Evolutionary conservation across 1,140 invertebrate species (phyloP).

Genomic region (Latrodectus geometricus): DNA sequence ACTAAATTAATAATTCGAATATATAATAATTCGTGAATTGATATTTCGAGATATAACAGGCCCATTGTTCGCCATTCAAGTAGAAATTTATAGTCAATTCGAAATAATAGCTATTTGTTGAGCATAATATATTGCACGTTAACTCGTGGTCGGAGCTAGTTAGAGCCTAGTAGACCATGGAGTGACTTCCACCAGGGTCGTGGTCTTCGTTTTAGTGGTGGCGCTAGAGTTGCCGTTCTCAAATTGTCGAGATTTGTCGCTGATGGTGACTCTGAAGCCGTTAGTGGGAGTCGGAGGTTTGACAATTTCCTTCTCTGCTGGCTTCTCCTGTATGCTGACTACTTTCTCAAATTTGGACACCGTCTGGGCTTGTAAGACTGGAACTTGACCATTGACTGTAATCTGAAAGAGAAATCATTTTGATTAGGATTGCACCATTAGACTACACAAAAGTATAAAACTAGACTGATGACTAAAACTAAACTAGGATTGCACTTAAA

Average conservation of each 20-base stretch:
- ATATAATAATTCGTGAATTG: too few relatives aligned
- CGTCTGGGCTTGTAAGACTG: slow-evolving; percentile 24
- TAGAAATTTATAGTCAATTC: too few relatives aligned
- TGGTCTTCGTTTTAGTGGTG: slow-evolving; percentile 7
- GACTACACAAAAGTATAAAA: too few relatives aligned
- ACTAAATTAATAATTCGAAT: too few relatives aligned
- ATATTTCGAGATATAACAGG: too few relatives aligned
- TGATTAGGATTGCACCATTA: too few relatives aligned
- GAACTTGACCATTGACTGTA: slow-evolving; percentile 45
- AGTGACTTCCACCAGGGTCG: slow-evolving; percentile 40
- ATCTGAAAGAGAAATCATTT: background rate
- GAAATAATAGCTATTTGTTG: background rate
- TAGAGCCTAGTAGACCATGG: slow-evolving; percentile 55
- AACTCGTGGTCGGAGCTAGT: background rate
- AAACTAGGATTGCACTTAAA: too few relatives aligned
- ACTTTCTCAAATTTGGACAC: background rate
- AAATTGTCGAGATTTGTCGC: background rate
- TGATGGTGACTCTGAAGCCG: slow-evolving; percentile 25
- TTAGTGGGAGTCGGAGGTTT: background rate
- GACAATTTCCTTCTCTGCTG: slow-evolving; percentile 1
- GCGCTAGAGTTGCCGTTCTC: background rate
- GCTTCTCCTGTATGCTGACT: background rate
- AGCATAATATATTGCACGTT: background rate
- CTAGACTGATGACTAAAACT: too few relatives aligned
- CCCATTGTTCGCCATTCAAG: too few relatives aligned